Evolutionary conservation across 2,797 vertebrate species (phyloP), one percentile per base, ranked within the genome.

Genomic region (Sebastes glaucus): DNA sequence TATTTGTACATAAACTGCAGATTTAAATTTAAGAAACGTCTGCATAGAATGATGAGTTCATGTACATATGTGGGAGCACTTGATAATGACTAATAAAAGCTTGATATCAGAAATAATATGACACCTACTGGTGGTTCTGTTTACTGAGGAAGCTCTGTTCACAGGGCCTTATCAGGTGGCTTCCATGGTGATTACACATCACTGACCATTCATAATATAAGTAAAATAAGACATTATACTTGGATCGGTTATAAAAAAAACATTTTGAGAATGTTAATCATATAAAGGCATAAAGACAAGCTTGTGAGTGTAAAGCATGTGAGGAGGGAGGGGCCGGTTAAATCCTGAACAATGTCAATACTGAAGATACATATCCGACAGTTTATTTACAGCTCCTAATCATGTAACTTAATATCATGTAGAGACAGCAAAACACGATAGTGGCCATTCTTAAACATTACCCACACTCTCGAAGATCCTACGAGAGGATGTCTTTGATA

Each of bases 301-400:
- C 20, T 3, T 30, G 25, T 14, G 38, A 59, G 14, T 35, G 25
- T 49, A 11, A 72, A 35, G 60, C 10, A 28, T 70, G 59, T 18
- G 32, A 28, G 13, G 18, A 56, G 11, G 13, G 11, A 10, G 23
- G 32, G 33, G 11, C 32, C 0, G 1, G 5, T 72, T 63, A 53
- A 63, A 57, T 67, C 28, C 35, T 55, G 1, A 63, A 69, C n/a
- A 64, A 32, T 60, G 2, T 14, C 7, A 20, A 7, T 53, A 33
- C 30, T 71, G 38, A 75, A 71, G 59, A 81, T 81, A 0, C 25
- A 63, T 74, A 28, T 81, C 74, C 62, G 35, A 53, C 13, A 14
- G 13, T 72, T 73, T 78, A 78, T 82, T 89, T 78, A 64, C n/a
- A 83, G 80, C 67, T 55, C 3, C 22, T 56, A 33, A 68, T 81